phyloP scores from a whole-genome alignment of 92 coral and sea anemone species.

The Phenganax marumi region DNA sequence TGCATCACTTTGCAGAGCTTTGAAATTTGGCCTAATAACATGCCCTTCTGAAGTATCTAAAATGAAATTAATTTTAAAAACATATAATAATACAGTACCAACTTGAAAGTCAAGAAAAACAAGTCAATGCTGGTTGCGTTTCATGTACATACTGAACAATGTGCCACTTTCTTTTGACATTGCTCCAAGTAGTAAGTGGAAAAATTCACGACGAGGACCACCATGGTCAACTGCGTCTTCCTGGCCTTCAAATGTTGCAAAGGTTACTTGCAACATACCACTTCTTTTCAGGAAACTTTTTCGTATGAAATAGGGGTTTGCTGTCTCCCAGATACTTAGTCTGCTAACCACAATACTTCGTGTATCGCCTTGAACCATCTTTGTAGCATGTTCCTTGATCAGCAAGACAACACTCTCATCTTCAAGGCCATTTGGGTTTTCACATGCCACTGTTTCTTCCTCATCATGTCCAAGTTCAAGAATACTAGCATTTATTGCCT shows the following conservation, averaged over 20 bases:
- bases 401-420: conserved; percentile 31
- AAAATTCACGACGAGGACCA: conserved; percentile 56
- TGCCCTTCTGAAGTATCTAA: conserved; percentile 53
- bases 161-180: conserved; percentile 61
- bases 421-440: conserved; percentile 34
- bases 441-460: neutral
- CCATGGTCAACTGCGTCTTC: conserved; percentile 62
- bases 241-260: conserved; percentile 58
- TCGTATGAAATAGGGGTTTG: conserved; percentile 50
- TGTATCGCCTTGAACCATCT: conserved; percentile 42
- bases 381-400: conserved; percentile 43
- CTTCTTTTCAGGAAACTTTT: conserved; percentile 35
- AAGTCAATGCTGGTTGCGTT: too few species aligned
- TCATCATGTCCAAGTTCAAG: conserved; percentile 32
- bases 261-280: conserved; percentile 47
- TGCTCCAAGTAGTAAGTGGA: conserved; percentile 58
- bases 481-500: conserved; percentile 51
- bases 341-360: conserved; percentile 57
- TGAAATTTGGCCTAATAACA: conserved; percentile 53
- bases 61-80: neutral
- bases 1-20: conserved; percentile 46
- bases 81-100: neutral
- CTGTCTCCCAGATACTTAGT: conserved; percentile 52
- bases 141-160: conserved; percentile 22
- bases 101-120: too few species aligned